Base-by-base conservation (phyloP, 2,888 invertebrate species). In the Lissonota sp. region DNA sequence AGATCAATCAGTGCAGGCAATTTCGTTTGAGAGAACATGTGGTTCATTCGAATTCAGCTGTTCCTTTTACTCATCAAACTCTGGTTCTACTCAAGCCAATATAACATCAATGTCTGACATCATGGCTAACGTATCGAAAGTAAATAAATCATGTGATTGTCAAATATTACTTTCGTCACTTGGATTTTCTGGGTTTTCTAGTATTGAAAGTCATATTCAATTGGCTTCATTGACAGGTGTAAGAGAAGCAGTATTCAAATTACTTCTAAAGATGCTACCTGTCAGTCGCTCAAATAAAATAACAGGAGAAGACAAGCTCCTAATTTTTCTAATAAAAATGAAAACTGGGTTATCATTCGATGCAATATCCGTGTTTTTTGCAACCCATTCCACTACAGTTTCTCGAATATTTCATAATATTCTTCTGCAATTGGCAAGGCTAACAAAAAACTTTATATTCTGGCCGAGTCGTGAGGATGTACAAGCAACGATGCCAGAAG, bases 401-500 rank as follows among this genome's bases (percentile, higher is more conserved):
- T 42, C 64, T 4, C 64, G 14, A 26, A 77, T 77, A 40, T 77
- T 71, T 42, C 14, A 63, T 44, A 8, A 55, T 46, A 66, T 60
- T 3, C 58, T 77, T 4, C 44, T 16, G 58, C 12, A 44, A 8
- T 49, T 71, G 14, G 63, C 70, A 51, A 39, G 5, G 7, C 14
- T 46, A n/a, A 63, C 55, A 16, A n/a, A 57, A 10, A 42, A 70
- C 7, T 77, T 70, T 46, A 16, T 77, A 16, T 55, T 64, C 6
- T 71, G 77, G 70, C 77, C 77, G n/a, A 49, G 55, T 5, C 71
- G 51, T 66, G 58, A 77, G 40, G 57, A 46, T 44, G 71, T 71
- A 5, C 55, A 77, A 58, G 70, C 55, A 57, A 77, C 70, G 1
- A 70, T 77, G 66, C 71, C 70, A 5, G 12, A 63, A 44, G 39